Conservation (phyloP, 2,113 vertebrate genomes). For the Saguinus midas region DNA sequence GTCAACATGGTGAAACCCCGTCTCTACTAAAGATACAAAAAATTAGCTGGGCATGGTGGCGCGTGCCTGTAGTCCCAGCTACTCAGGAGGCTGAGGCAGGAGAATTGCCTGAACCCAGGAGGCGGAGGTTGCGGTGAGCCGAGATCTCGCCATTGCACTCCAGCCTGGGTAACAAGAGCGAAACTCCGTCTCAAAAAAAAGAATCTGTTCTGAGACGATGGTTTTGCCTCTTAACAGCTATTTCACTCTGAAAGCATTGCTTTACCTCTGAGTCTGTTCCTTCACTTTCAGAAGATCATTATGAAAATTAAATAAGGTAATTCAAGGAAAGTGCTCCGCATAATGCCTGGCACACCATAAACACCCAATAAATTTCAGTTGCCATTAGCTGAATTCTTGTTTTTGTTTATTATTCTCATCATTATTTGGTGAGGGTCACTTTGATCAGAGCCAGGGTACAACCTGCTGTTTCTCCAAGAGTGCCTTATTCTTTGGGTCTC, state of each 20-base stretch:
- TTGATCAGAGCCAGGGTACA: background rate
- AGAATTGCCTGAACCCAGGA: too few species aligned
- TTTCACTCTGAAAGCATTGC: background rate
- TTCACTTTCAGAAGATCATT: background rate
- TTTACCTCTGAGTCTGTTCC: background rate
- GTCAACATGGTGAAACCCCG: too few species aligned
- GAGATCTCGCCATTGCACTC: too few species aligned
- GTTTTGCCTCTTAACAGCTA: background rate
- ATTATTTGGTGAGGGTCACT: background rate
- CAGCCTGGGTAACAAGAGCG: too few species aligned
- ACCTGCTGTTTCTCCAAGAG: rapidly evolving
- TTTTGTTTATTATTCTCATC: background rate
- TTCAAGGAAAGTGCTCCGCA: background rate
- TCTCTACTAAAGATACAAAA: too few species aligned
- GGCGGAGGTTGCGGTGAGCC: too few species aligned
- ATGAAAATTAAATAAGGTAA: background rate
- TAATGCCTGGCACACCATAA: background rate
- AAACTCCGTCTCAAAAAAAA: too few species aligned
- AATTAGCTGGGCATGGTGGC: too few species aligned
- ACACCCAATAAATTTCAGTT: background rate
- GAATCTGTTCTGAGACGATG: background rate
- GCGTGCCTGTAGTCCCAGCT: too few species aligned
- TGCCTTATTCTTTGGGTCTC: background rate
- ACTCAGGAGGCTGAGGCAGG: too few species aligned
- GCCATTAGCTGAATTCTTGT: rapidly evolving